A percentile compares a stretch with the other conserved stretches of the same genome.
Conservation (phyloP, 2,888 invertebrate genomes). For the Synergus japonicus region DNA sequence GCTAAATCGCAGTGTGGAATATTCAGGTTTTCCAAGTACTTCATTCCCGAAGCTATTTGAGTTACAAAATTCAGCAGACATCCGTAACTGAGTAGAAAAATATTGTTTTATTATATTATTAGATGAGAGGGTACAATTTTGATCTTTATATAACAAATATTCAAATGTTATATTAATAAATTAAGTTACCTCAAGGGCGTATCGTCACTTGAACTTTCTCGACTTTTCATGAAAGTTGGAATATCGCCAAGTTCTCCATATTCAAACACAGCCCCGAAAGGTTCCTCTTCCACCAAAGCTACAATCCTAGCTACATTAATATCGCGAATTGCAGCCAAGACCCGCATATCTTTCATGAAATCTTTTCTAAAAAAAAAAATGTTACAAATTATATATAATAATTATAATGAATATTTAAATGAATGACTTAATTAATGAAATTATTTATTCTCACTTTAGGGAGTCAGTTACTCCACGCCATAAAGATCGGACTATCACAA, state of each 20-base stretch:
- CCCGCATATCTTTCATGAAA: conserved; percentile 91
- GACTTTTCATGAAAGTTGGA: conserved; percentile 81
- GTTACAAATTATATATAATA: background rate
- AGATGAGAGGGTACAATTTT: background rate
- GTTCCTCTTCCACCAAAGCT: conserved; percentile 88
- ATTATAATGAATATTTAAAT: too few species aligned
- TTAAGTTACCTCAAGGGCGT: conserved; percentile 63
- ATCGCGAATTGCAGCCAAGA: conserved; percentile 90
- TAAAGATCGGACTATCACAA: conserved; percentile 87
- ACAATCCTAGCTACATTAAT: conserved; percentile 90
- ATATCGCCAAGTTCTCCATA: conserved; percentile 93
- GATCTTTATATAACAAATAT: background rate
- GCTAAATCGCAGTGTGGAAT: conserved; percentile 94
- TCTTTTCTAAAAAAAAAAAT: conserved; percentile 83
- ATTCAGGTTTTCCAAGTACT: conserved; percentile 93
- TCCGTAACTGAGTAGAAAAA: conserved; percentile 83
- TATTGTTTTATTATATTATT: background rate
- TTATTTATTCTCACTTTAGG: conserved; percentile 79
- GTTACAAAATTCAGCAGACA: conserved; percentile 91
- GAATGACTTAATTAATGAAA: background rate
- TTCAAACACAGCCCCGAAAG: conserved; percentile 92
- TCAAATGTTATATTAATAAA: background rate
- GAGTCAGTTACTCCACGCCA: conserved; percentile 86
- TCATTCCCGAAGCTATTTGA: conserved; percentile 95
- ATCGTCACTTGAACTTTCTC: conserved; percentile 65